A percentile compares a stretch with the other conserved stretches of the same genome.
Conservation (phyloP, 2,888 invertebrate genomes). For the Melanargia galathea region DNA sequence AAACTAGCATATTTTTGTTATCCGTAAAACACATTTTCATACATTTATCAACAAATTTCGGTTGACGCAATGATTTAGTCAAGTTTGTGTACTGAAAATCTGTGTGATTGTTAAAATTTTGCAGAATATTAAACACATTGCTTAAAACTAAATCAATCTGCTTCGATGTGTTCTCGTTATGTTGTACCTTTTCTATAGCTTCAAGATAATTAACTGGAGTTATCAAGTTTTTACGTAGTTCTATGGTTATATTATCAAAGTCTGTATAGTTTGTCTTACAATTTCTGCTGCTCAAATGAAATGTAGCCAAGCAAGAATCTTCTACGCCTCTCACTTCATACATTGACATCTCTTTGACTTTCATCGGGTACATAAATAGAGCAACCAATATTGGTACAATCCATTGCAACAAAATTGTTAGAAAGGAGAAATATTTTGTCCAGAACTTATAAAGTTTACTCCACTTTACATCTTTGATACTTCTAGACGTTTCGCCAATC, state of each 20-base stretch:
- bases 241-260: conserved; percentile 43
- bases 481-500: conserved; percentile 45
- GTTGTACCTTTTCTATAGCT: conserved; percentile 51
- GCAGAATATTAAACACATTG: conserved; percentile 63
- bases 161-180: conserved; percentile 44
- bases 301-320: conserved; percentile 61
- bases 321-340: conserved; percentile 49
- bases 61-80: conserved; percentile 51
- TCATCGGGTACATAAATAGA: conserved; percentile 66
- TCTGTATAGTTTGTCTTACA: conserved; percentile 47
- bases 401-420: conserved; percentile 68
- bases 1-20: conserved; percentile 62
- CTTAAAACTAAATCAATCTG: conserved; percentile 56
- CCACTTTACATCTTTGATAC: conserved; percentile 37
- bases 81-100: conserved; percentile 49
- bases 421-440: conserved; percentile 60
- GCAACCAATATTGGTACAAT: conserved; percentile 62
- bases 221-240: conserved; percentile 55
- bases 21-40: conserved; percentile 68
- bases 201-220: conserved; percentile 55
- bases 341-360: conserved; percentile 56
- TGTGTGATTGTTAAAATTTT: conserved; percentile 55
- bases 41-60: conserved; percentile 57
- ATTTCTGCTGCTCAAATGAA: conserved; percentile 55
- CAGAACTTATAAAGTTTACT: conserved; percentile 48